Percentiles rank a stretch among this genome's conserved stretches.
Evolutionary conservation across 2,797 vertebrate species (phyloP).

Genomic region (Sylvia borin): DNA sequence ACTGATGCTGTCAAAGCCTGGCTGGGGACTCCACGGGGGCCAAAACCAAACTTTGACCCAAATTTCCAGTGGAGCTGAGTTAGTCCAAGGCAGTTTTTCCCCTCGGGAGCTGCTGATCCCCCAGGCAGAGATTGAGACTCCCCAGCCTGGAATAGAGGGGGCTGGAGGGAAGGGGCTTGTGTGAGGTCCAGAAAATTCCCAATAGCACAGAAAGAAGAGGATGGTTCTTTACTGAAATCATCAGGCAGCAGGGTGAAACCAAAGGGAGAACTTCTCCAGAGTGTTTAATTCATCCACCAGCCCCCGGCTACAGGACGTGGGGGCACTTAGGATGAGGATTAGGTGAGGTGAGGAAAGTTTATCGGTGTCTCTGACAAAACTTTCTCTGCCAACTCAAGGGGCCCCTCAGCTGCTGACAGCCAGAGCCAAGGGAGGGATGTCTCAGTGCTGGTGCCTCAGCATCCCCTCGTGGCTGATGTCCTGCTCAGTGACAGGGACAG

Average conservation of each 20-base stretch:
- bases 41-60: not conserved
- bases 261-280: not conserved
- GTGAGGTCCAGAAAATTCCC: not conserved
- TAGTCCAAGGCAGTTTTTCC: not conserved
- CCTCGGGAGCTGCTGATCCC: fast-evolving
- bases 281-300: not conserved
- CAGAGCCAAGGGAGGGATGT: not conserved
- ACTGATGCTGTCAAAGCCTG: not conserved
- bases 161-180: not conserved
- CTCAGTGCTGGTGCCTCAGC: not conserved
- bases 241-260: not conserved
- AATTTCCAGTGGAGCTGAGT: not conserved
- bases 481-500: not conserved
- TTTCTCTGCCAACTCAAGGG: not conserved
- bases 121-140: not conserved
- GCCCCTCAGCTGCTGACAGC: slow-evolving; percentile 12
- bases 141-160: fast-evolving
- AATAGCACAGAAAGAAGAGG: not conserved
- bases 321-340: not conserved
- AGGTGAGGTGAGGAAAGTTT: not conserved
- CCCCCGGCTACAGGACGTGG: not conserved
- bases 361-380: not conserved
- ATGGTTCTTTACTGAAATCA: not conserved
- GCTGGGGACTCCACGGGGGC: not conserved
- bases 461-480: not conserved